Evolutionary conservation across 2,888 invertebrate species (phyloP), one percentile per base, ranked within the genome.

Genomic region (Osmoderma eremita): DNA sequence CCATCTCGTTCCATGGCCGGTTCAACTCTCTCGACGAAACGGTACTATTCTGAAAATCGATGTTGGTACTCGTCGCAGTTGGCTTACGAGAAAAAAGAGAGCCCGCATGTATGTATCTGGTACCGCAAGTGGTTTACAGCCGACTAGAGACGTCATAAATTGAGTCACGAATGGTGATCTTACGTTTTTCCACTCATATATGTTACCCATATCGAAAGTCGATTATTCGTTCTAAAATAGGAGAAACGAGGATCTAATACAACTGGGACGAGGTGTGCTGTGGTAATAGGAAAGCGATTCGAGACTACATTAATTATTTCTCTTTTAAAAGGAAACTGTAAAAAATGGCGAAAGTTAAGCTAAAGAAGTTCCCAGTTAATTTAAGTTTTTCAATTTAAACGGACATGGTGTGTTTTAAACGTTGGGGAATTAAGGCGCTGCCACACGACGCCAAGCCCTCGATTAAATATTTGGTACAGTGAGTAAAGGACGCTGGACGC

Each of bases 41-140:
- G 58, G 45, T 61, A 61, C 24, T 61, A 61, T 61, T 61, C 45
- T 45, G 58, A 61, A 61, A 45, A 61, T 61, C 58, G 58, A 61
- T 61, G 58, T 61, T 17, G 15, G 13, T 61, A 61, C 15, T 30
- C 58, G 17, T 24, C 17, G 45, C 45, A 45, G 15, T 61, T 45
- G 30, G 45, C 30, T 45, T 61, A 61, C 30, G 58, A 10, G 58
- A 45, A 61, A 61, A 42, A 51, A 61, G 45, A 45, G 17, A 61
- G 42, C 58, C 17, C 30, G 53, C 17, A 3, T n/a, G 45, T 61
- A 61, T 61, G 58, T 61, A 61, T 45, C 58, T 61, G 45, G 48
- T 61, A 58, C 58, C 45, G 45, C 58, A 61, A 45, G 58, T 61
- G 45, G 45, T 61, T 61, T 61, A 61, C 30, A 36, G 24, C 8